Conservation (phyloP, 1,140 invertebrate species). For the Kradibia gibbosae region DNA sequence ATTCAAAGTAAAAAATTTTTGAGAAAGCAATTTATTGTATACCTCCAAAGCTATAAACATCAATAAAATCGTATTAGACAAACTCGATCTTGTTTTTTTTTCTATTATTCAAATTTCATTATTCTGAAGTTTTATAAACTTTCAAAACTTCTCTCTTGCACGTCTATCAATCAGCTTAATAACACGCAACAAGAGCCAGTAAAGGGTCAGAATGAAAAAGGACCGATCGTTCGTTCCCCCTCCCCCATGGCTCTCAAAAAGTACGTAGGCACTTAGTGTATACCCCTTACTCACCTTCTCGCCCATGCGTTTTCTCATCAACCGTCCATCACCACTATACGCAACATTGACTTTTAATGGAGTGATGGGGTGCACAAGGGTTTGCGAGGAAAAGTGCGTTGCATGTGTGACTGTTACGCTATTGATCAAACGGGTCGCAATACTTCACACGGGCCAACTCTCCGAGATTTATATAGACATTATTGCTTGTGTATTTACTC, state of each 20-base stretch:
- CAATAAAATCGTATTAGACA: not conserved
- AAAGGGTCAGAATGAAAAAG: too few relatives aligned
- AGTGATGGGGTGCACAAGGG: not conserved
- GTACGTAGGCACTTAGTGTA: not conserved
- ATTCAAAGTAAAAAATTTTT: not conserved
- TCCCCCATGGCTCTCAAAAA: not conserved
- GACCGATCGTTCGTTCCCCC: not conserved
- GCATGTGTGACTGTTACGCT: not conserved
- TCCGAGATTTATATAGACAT: constrained; percentile 44
- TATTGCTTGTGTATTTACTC: not conserved
- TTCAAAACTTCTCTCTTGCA: not conserved
- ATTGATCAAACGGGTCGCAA: constrained; percentile 37
- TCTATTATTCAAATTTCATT: not conserved
- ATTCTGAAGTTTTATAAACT: not conserved
- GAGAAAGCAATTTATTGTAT: not conserved
- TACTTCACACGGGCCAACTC: constrained; percentile 2
- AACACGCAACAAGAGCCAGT: not conserved
- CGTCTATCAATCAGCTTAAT: not conserved
- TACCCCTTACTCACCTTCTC: too few relatives aligned
- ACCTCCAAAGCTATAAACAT: not conserved
- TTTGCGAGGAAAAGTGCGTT: not conserved
- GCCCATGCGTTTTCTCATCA: too few relatives aligned
- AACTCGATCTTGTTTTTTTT: not conserved
- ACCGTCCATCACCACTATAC: not conserved
- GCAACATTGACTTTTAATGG: constrained; percentile 48